Conservation (phyloP, 2,888 invertebrate species). For the Amiota communis region DNA sequence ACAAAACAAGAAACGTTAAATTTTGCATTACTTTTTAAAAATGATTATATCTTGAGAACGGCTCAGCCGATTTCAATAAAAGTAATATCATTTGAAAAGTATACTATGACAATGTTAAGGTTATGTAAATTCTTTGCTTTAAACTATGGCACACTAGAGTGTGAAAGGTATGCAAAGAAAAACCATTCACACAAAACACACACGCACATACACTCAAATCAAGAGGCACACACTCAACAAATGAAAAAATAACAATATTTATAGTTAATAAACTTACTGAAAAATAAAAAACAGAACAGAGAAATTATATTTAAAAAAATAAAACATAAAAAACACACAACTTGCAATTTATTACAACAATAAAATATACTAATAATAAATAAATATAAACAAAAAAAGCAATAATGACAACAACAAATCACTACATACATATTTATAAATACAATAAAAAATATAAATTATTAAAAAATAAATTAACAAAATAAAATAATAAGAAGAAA, state of each 20-base stretch:
- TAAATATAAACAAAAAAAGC: constrained; percentile 38
- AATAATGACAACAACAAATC: constrained; percentile 31
- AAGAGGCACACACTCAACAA: neutral
- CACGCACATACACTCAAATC: neutral
- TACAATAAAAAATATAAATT: constrained; percentile 37
- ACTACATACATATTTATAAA: constrained; percentile 42
- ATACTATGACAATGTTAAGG: too few relatives aligned
- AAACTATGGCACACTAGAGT: too few relatives aligned
- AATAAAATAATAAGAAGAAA: constrained; percentile 37
- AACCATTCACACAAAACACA: neutral
- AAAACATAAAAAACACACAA: constrained; percentile 25
- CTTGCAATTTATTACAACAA: constrained; percentile 52
- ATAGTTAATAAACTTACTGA: neutral
- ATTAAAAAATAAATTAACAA: constrained; percentile 31
- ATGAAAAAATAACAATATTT: too few relatives aligned
- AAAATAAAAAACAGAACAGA: constrained; percentile 18
- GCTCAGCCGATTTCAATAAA: too few relatives aligned
- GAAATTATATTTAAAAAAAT: constrained; percentile 7
- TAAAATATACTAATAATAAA: constrained; percentile 15
- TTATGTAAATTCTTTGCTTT: too few relatives aligned
- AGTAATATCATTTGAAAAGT: too few relatives aligned
- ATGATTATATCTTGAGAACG: too few relatives aligned
- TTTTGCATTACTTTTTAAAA: too few relatives aligned
- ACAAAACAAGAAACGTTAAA: too few relatives aligned
- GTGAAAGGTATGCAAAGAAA: too few relatives aligned